These are phyloP conservation scores for Gastracanthus pulcherrimus DNA, from an alignment of 2,888 invertebrate species.

Conservation along the genomic window DNA sequence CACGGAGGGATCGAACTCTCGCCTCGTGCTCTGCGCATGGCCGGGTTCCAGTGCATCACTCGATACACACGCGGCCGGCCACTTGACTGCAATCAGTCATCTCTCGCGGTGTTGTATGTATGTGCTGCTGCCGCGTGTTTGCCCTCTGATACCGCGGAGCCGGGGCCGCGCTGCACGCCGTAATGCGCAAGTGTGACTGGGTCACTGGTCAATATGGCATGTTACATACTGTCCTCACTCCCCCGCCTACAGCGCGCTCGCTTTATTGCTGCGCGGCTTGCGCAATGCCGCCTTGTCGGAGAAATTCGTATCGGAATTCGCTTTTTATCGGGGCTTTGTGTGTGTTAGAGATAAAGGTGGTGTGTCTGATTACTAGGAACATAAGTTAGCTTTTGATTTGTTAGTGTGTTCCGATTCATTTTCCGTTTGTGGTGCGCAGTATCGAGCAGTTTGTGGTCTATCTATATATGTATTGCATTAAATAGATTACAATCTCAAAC, in stretches of 20 bases:
- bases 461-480: too few species aligned
- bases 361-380: neutral
- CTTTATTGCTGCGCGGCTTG: neutral
- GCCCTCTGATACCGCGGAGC: conserved; percentile 1
- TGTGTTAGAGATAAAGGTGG: neutral
- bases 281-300: neutral
- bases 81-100: conserved; percentile 44
- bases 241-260: neutral
- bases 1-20: conserved; percentile 3
- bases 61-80: neutral
- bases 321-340: too few species aligned
- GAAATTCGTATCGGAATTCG: neutral
- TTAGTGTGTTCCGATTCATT: neutral
- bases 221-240: neutral
- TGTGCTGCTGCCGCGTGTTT: neutral
- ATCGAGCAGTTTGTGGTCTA: too few species aligned
- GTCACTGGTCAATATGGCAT: conserved; percentile 62
- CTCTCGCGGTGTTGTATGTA: neutral
- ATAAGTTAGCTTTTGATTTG: neutral
- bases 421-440: too few species aligned
- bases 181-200: conserved; percentile 62
- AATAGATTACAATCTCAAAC: too few species aligned
- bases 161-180: conserved; percentile 39
- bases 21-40: too few species aligned
- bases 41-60: too few species aligned